Base-by-base conservation (phyloP, 2,888 invertebrate species). In the Nymphalis c-album region DNA sequence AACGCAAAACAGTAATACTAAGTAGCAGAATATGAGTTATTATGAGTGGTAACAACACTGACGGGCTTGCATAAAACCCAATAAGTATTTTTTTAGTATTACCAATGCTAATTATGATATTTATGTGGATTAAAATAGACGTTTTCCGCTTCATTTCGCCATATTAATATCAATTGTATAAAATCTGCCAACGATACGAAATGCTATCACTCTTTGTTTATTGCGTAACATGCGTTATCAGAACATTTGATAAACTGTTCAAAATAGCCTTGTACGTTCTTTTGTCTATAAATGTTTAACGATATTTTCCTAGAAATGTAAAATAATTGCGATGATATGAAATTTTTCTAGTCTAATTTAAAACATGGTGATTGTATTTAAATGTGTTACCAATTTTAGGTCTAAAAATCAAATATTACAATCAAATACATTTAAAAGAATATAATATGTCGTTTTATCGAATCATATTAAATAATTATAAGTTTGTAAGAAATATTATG, bases 231-330 rank as follows among this genome's bases (percentile, higher is more conserved):
- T 35, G 35, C 35, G 18, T 58, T 58, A 64, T 64, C 64, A 46
- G 31, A 18, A 63, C 63, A 47, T 47, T 64, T 50, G 64, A 64
- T 64, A 64, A 64, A 48, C 58, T 40, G 35, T 64, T 58, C 17
- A 26, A 60, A 64, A 55, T 45, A 55, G 63, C 64, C 48, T 58
- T 47, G 48, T 64, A 17, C 7, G 58, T 64, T 55, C 53, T 55
- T 63, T 63, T 57, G 26, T 63, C 20, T 57, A 57, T 57, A 48
- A 55, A 47, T 40, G 35, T n/a, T 55, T 35, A 35, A 40, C 20
- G 26, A 57, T 35, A 57, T 40, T 35, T 57, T 57, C 57, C 18
- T 57, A 40, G 40, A 31, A 51, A 31, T 53, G 7, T 7, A 57
- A 53, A 20, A 16, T 22, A 31, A 55, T 22, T 22, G 10, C 47